phyloP scores from a whole-genome alignment of 2,113 vertebrate genomes.

The Ivindomyrus marchei region DNA sequence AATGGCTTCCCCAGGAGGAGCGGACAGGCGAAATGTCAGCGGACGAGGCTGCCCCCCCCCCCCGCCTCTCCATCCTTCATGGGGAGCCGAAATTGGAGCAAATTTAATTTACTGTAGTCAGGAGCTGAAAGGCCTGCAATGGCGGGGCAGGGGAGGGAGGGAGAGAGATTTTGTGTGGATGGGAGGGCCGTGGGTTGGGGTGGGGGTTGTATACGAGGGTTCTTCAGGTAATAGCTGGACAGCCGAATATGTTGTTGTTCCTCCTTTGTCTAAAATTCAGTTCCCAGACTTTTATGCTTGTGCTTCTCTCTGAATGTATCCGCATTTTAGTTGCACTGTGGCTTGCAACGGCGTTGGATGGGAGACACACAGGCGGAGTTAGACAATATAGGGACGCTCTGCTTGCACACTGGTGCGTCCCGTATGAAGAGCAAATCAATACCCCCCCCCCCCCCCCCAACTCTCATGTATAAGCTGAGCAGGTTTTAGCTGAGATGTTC shows the following conservation, averaged over 20 bases:
- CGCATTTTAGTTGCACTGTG: neutral
- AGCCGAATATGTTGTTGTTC: neutral
- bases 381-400: neutral
- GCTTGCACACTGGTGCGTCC: neutral
- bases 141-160: neutral
- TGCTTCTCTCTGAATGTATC: neutral
- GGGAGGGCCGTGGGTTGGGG: neutral
- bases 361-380: neutral
- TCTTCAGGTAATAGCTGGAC: neutral
- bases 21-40: constrained; percentile 37
- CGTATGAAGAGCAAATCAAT: neutral
- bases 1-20: constrained; percentile 39
- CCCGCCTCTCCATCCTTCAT: constrained; percentile 46
- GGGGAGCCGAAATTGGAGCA: constrained; percentile 46
- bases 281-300: neutral
- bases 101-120: constrained; percentile 42
- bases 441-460: neutral
- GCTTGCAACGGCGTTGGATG: neutral
- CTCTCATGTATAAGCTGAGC: neutral
- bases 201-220: neutral
- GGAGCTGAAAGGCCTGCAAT: constrained; percentile 27
- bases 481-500: neutral
- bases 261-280: neutral
- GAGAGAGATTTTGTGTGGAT: neutral
- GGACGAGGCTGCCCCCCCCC: constrained; percentile 47